phyloP scores from a whole-genome alignment of 2,888 invertebrate genomes.

The Cantharis nigra region DNA sequence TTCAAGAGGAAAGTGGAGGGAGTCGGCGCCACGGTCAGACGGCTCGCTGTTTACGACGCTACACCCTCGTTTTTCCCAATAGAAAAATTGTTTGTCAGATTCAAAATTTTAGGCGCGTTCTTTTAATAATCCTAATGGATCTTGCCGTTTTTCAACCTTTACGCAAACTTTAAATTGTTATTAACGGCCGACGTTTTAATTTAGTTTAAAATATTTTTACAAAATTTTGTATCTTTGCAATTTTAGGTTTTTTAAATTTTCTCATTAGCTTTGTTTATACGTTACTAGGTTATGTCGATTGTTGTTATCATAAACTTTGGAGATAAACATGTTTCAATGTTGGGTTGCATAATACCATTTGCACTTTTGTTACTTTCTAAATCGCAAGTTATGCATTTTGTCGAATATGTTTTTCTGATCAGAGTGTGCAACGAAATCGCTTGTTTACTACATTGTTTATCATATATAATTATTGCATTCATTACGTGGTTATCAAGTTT shows the following conservation, averaged over 20 bases:
- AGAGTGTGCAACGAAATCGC: background rate
- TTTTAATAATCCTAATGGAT: background rate
- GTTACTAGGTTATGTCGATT: background rate
- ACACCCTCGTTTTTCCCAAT: conserved; percentile 25
- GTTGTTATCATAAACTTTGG: background rate
- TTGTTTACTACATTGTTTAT: background rate
- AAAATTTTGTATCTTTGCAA: background rate
- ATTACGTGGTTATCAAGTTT: background rate
- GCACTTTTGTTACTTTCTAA: background rate
- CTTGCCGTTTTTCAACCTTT: background rate
- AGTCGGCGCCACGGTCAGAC: conserved; percentile 53
- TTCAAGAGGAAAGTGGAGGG: conserved; percentile 48
- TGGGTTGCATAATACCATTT: background rate
- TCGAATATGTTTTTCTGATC: background rate
- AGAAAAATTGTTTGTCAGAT: conserved; percentile 13
- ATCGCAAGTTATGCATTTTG: background rate
- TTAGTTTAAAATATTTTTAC: background rate
- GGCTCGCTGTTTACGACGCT: conserved; percentile 50
- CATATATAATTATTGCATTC: background rate
- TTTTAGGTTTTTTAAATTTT: background rate
- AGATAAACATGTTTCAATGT: background rate
- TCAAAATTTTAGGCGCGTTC: conserved; percentile 20
- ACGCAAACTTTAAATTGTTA: background rate
- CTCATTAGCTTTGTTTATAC: background rate
- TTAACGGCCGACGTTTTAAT: background rate